Conservation (phyloP, 2,797 vertebrate genomes). For the Pseudochirops cupreus region DNA sequence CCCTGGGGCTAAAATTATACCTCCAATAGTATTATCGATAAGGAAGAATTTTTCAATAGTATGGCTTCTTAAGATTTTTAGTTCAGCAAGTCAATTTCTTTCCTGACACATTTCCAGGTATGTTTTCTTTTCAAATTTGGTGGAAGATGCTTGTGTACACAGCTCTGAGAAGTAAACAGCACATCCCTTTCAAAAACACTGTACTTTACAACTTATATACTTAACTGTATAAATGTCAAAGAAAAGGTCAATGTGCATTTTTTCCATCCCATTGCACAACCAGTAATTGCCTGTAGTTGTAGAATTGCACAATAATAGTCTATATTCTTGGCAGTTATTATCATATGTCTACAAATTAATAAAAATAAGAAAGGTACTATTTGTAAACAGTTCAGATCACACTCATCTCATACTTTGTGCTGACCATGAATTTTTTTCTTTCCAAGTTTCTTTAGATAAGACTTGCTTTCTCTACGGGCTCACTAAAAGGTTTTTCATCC, state of each 20-base stretch:
- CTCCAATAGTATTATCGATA: slow-evolving; percentile 5
- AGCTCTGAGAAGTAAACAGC: slow-evolving; percentile 63
- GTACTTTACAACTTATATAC: slow-evolving; percentile 56
- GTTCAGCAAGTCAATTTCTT: slow-evolving; percentile 63
- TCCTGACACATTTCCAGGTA: slow-evolving; percentile 30
- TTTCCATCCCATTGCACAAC: slow-evolving; percentile 68
- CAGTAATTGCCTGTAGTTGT: slow-evolving; percentile 56
- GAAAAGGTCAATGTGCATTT: slow-evolving; percentile 31
- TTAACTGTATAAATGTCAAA: slow-evolving; percentile 37
- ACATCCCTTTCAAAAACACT: slow-evolving; percentile 52
- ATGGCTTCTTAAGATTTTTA: slow-evolving; percentile 54
- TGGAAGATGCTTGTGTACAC: slow-evolving; percentile 31
- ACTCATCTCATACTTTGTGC: slow-evolving; percentile 57
- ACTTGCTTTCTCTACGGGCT: slow-evolving; percentile 54
- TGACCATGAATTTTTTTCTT: slow-evolving; percentile 49
- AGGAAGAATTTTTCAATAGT: slow-evolving; percentile 30
- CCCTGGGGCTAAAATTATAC: background rate
- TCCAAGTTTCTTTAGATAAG: slow-evolving; percentile 59
- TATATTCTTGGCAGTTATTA: slow-evolving; percentile 55
- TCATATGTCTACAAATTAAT: slow-evolving; percentile 41
- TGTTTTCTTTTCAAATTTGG: slow-evolving; percentile 48
- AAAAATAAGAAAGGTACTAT: slow-evolving; percentile 57
- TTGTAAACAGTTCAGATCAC: slow-evolving; percentile 65
- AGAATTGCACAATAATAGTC: slow-evolving; percentile 52
- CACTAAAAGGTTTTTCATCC: slow-evolving; percentile 54